A percentile compares a stretch with the other conserved stretches of the same genome.
Evolutionary conservation across 2,888 invertebrate species (phyloP).

Genomic region (Hydrotaea diabolus): DNA sequence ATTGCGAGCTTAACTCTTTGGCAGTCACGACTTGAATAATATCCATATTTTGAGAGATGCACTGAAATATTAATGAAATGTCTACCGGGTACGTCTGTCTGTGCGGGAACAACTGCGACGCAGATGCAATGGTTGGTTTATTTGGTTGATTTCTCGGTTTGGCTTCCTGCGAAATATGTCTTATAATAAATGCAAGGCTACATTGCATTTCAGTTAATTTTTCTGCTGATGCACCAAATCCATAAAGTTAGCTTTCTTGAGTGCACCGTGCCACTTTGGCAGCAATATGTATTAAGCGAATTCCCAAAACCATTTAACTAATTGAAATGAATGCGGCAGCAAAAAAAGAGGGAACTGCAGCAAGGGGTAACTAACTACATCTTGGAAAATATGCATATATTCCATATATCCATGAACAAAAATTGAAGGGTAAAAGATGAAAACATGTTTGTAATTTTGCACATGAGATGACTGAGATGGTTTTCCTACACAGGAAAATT

Average conservation of each 20-base stretch:
- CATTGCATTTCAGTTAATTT: neutral
- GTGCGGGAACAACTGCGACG: too few species aligned
- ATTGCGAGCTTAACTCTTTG: neutral
- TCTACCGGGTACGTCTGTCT: neutral
- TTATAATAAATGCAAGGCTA: neutral
- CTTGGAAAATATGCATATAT: neutral
- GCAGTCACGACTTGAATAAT: neutral
- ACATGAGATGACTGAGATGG: neutral
- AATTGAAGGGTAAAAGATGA: slow-evolving; percentile 10
- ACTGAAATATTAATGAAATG: slow-evolving; percentile 14
- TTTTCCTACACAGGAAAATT: neutral
- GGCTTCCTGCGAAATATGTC: neutral
- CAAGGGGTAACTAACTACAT: neutral
- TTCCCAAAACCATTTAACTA: slow-evolving; percentile 69
- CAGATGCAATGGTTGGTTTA: neutral
- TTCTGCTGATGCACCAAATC: slow-evolving; percentile 1
- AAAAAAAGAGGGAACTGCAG: neutral
- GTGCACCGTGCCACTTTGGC: neutral
- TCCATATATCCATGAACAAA: neutral
- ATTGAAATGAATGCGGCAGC: slow-evolving; percentile 65
- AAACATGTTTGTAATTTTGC: neutral
- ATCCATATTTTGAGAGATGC: neutral
- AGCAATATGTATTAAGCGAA: slow-evolving; percentile 20
- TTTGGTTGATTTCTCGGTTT: neutral
- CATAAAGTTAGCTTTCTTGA: slow-evolving; percentile 22